Percentiles rank a stretch among this genome's conserved stretches.
Conservation (phyloP, 2,888 invertebrate species). For the Noctua janthe region DNA sequence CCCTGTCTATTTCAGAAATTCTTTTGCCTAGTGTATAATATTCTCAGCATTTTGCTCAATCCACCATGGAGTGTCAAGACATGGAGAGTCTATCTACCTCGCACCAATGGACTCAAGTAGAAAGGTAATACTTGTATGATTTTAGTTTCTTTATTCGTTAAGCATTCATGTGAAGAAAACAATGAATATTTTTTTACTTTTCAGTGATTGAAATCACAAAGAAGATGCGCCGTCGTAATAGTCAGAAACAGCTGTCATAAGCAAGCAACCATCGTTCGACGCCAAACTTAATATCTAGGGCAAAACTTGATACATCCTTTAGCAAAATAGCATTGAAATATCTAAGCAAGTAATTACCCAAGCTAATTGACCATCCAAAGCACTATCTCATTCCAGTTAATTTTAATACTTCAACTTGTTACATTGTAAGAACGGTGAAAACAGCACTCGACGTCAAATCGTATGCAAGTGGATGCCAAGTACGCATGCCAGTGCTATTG, state of each 20-base stretch:
- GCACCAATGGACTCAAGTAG: neutral
- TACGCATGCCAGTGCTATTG: constrained; percentile 68
- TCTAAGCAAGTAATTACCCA: constrained; percentile 12
- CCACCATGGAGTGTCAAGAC: neutral
- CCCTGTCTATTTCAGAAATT: neutral
- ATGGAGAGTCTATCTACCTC: neutral
- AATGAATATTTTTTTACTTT: neutral
- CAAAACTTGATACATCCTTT: neutral
- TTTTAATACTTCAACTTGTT: constrained; percentile 16
- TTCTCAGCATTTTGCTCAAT: neutral
- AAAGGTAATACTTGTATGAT: neutral
- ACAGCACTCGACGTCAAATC: constrained; percentile 26
- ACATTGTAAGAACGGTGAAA: constrained; percentile 49
- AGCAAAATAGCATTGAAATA: constrained; percentile 18
- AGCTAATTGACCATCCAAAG: constrained; percentile 7
- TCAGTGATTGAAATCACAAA: neutral
- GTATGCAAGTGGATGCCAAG: constrained; percentile 37
- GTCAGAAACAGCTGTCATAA: neutral
- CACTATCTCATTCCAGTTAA: constrained; percentile 9
- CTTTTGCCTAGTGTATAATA: too few relatives aligned
- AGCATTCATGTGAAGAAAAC: neutral
- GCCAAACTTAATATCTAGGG: neutral
- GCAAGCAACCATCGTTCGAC: neutral
- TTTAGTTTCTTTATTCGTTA: neutral
- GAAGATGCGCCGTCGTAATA: neutral